A percentile compares a stretch with the other conserved stretches of the same genome.
Conservation (phyloP, 2,888 invertebrate genomes). For the Azorinus chamasolen region DNA sequence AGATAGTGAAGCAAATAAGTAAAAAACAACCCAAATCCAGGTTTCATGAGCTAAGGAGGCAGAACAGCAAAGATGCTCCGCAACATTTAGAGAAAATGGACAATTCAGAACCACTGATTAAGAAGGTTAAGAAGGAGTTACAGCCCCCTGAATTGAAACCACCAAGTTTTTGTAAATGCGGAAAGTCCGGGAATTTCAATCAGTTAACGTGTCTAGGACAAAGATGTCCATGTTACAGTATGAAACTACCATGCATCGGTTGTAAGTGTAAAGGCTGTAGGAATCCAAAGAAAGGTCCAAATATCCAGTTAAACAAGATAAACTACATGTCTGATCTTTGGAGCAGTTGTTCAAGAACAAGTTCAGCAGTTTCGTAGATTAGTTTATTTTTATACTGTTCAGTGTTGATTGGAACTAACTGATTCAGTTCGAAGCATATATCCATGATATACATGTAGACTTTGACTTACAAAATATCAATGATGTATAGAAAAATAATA, state of each 20-base stretch:
- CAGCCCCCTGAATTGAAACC: slow-evolving; percentile 58
- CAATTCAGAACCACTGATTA: slow-evolving; percentile 53
- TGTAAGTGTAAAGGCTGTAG: slow-evolving; percentile 97
- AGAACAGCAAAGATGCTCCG: slow-evolving; percentile 32
- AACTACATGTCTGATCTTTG: too few relatives aligned
- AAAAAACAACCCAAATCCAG: too few relatives aligned
- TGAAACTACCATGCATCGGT: slow-evolving; percentile 94
- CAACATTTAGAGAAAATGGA: slow-evolving; percentile 41
- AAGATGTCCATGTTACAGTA: slow-evolving; percentile 97
- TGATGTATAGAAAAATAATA: too few relatives aligned
- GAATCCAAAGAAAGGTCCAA: slow-evolving; percentile 89
- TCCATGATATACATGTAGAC: too few relatives aligned
- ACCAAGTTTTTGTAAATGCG: slow-evolving; percentile 91
- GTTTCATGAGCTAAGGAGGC: too few relatives aligned
- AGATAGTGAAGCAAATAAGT: too few relatives aligned
- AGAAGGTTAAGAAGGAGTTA: slow-evolving; percentile 53
- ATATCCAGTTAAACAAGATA: slow-evolving; percentile 8
- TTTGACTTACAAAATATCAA: too few relatives aligned
- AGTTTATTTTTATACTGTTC: too few relatives aligned
- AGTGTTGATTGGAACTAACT: too few relatives aligned
- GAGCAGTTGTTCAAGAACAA: too few relatives aligned
- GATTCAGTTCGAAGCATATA: too few relatives aligned
- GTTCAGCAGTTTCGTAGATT: too few relatives aligned
- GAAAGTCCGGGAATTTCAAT: slow-evolving; percentile 95
- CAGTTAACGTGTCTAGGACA: slow-evolving; percentile 97